A percentile compares a stretch with the other conserved stretches of the same genome.
phyloP scores from a whole-genome alignment of 1,140 invertebrate genomes.

The Euborellia annulipes region DNA sequence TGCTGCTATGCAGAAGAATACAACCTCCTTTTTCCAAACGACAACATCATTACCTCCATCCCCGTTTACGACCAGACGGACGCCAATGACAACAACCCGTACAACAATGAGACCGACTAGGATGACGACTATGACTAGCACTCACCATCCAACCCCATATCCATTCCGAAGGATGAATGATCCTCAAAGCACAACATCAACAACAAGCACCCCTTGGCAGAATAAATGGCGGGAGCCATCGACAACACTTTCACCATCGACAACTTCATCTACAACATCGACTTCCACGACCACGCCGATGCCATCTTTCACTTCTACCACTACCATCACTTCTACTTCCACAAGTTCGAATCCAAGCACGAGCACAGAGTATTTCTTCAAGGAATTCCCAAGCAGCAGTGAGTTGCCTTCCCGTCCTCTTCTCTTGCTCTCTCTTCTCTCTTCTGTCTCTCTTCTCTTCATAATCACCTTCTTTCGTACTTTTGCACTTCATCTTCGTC shows the following conservation, averaged over 20 bases:
- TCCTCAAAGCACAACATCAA: slow-evolving; percentile 1
- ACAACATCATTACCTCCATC: slow-evolving; percentile 9
- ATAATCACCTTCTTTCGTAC: too few species aligned
- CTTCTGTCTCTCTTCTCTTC: too few species aligned
- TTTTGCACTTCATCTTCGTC: too few species aligned
- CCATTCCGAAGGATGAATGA: background rate
- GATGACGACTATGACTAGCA: slow-evolving; percentile 31
- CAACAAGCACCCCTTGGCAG: slow-evolving; percentile 11
- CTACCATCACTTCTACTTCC: slow-evolving; percentile 26
- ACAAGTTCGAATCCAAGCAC: slow-evolving; percentile 26
- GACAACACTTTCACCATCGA: slow-evolving; percentile 24
- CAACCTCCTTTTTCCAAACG: slow-evolving; percentile 16
- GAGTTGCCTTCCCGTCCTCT: too few species aligned
- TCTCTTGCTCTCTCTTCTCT: too few species aligned
- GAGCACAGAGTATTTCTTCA: slow-evolving; percentile 20
- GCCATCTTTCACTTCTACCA: slow-evolving; percentile 13
- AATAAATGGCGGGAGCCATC: slow-evolving; percentile 22
- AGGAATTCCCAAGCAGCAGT: too few species aligned
- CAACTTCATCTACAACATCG: slow-evolving; percentile 19
- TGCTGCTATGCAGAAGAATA: slow-evolving; percentile 13
- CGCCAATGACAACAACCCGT: slow-evolving; percentile 30
- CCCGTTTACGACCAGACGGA: slow-evolving; percentile 14
- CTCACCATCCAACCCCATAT: slow-evolving; percentile 15
- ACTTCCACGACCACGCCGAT: slow-evolving; percentile 17
- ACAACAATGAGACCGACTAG: slow-evolving; percentile 26